Evolutionary conservation across 2,888 invertebrate species (phyloP).

Genomic region (Saturnia pavonia): DNA sequence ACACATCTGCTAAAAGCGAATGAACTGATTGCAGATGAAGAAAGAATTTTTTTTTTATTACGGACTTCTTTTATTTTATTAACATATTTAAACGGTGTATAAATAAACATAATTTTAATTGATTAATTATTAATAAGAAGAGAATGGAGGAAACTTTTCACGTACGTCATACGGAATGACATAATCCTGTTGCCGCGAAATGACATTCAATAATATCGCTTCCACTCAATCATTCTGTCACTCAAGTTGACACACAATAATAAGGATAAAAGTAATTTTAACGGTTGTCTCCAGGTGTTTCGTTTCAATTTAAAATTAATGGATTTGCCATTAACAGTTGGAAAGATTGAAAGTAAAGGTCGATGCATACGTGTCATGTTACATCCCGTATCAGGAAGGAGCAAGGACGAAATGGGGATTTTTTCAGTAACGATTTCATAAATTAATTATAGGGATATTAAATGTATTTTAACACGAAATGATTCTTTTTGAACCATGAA

Average conservation of each 20-base stretch:
- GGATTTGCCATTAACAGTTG: not conserved
- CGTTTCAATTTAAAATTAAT: not conserved
- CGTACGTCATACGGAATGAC: not conserved
- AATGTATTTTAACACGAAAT: no score
- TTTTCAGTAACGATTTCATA: not conserved
- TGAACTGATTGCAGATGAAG: no score
- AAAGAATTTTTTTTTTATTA: no score
- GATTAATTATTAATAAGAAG: not conserved
- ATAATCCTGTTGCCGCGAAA: not conserved
- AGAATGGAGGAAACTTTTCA: conserved; percentile 9
- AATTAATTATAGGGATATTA: no score
- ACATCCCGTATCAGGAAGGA: not conserved
- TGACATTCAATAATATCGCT: not conserved
- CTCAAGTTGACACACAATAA: conserved; percentile 2
- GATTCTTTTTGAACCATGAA: no score
- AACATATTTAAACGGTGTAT: no score
- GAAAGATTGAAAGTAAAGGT: not conserved
- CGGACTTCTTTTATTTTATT: no score
- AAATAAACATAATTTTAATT: not conserved
- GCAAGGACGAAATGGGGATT: not conserved
- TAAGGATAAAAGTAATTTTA: not conserved
- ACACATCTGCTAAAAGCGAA: no score
- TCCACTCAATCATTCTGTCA: not conserved
- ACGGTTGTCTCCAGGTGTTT: not conserved
- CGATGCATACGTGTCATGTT: not conserved